Evolutionary conservation across 2,797 vertebrate genomes (phyloP).

Genomic region (Smutsia temminckii): DNA sequence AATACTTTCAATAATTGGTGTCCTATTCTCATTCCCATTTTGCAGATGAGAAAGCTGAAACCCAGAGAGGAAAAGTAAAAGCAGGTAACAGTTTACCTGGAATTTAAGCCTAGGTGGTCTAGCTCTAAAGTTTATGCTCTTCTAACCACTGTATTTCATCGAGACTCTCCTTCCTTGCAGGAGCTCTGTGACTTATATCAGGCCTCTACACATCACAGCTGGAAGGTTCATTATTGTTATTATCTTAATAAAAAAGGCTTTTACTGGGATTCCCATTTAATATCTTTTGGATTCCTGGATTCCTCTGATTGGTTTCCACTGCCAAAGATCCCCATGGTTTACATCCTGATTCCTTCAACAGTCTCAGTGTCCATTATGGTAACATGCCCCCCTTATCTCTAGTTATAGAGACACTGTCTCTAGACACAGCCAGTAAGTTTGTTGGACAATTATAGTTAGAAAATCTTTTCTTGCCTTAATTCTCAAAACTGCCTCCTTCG

Average conservation of each 20-base stretch:
- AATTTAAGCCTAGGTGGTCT: not conserved
- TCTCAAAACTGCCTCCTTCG: not conserved
- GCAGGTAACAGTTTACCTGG: not conserved
- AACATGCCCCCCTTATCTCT: not conserved
- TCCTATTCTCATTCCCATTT: not conserved
- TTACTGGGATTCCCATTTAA: not conserved
- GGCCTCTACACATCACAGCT: not conserved
- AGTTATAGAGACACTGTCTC: not conserved
- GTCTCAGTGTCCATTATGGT: not conserved
- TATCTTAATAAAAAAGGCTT: not conserved
- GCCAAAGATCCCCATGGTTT: not conserved
- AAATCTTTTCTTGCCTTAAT: not conserved
- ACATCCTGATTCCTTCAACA: not conserved
- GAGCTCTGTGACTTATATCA: not conserved
- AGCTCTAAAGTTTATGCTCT: not conserved
- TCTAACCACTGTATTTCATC: not conserved
- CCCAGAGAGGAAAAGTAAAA: not conserved
- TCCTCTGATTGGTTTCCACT: not conserved
- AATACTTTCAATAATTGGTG: not conserved
- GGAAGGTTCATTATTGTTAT: not conserved
- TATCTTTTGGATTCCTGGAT: not conserved
- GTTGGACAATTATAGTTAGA: not conserved
- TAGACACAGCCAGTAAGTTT: not conserved
- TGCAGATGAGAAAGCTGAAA: not conserved
- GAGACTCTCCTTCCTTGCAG: not conserved